Evolutionary conservation across 1,140 invertebrate genomes (phyloP).

Genomic region (Drosophila lacertosa): DNA sequence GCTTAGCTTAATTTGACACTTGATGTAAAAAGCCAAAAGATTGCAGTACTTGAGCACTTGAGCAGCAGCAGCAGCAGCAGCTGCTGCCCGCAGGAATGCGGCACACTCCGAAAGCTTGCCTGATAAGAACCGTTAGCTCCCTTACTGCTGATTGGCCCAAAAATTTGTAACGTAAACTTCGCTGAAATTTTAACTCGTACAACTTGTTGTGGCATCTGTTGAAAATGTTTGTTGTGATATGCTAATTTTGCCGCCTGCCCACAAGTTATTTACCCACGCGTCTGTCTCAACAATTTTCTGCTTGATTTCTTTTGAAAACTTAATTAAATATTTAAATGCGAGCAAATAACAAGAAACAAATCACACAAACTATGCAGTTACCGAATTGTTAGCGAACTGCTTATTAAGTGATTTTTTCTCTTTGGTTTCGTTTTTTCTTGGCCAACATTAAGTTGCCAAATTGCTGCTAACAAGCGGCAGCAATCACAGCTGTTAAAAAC

Average conservation of each 20-base stretch:
- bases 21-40: conserved; percentile 40
- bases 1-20: conserved; percentile 52
- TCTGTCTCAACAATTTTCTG: conserved; percentile 13
- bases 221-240: conserved; percentile 25
- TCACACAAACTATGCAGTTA: conserved; percentile 36
- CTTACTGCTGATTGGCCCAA: neutral
- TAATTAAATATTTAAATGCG: conserved; percentile 57
- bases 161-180: neutral
- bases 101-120: conserved; percentile 5
- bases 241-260: conserved; percentile 18
- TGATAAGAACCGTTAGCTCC: conserved; percentile 24
- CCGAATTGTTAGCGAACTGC: conserved; percentile 46
- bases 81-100: conserved; percentile 30
- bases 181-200: neutral
- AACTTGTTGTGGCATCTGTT: conserved; percentile 37
- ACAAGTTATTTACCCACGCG: neutral
- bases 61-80: neutral
- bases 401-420: conserved; percentile 22
- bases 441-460: conserved; percentile 57
- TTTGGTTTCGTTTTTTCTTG: conserved; percentile 19
- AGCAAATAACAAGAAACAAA: conserved; percentile 35
- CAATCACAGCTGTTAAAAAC: conserved; percentile 22
- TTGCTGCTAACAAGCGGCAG: conserved; percentile 33
- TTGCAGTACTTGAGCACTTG: conserved; percentile 41
- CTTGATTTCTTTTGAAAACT: conserved; percentile 27